These are phyloP conservation scores for Trissonchulus latispiculum DNA, from an alignment of 2,888 invertebrate species.

Conservation along the genomic window DNA sequence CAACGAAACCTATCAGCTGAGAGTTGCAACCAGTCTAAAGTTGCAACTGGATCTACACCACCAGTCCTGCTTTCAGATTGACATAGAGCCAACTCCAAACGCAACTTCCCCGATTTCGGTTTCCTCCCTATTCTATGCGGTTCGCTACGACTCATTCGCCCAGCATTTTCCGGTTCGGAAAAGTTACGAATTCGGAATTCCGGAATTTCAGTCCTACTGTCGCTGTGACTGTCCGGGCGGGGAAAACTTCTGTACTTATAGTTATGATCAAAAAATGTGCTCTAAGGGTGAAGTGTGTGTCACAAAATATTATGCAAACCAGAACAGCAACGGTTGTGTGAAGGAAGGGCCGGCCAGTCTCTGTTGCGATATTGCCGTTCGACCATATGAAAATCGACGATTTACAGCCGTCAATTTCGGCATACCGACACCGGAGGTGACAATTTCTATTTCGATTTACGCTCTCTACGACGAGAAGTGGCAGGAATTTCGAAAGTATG, in stretches of 20 bases:
- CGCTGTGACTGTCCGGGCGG: neutral
- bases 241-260: neutral
- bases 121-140: neutral
- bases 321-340: conserved; percentile 31
- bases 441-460: conserved; percentile 1
- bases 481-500: neutral
- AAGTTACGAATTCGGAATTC: conserved; percentile 1
- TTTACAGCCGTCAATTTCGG: conserved; percentile 12
- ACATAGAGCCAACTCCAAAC: conserved; percentile 2
- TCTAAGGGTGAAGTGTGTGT: conserved; percentile 28
- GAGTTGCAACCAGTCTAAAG: conserved; percentile 10
- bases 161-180: conserved; percentile 7
- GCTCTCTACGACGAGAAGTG: neutral
- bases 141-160: neutral
- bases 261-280: neutral
- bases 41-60: conserved; percentile 15
- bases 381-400: conserved; percentile 28
- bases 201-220: conserved; percentile 1
- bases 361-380: conserved; percentile 34
- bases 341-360: conserved; percentile 28
- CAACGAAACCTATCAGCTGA: conserved; percentile 3
- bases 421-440: neutral
- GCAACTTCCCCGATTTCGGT: neutral
- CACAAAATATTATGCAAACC: conserved; percentile 31
- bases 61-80: conserved; percentile 14